Base-by-base conservation (phyloP, 2,888 invertebrate species). In the Latheticus oryzae region DNA sequence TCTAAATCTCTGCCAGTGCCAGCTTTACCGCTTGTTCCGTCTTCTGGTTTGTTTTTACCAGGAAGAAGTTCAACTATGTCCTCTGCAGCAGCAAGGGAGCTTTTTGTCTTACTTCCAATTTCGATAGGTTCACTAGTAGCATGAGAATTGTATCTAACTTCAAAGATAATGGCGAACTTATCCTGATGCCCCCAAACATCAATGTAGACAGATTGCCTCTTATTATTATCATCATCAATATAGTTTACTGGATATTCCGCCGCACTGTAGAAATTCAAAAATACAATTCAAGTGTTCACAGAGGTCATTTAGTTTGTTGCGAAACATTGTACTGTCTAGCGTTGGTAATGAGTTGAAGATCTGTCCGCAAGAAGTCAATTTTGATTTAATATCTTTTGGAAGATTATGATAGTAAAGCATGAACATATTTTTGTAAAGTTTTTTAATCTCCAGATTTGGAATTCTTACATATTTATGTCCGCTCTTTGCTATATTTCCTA, bases 1-100 rank as follows among this genome's bases (percentile, higher is more conserved):
- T 45, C 37, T 45, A 43, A 45, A 47, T 35, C 47, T 48, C 50
- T 50, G 50, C 43, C 50, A 50, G 50, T 50, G 50, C 50, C 50
- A 50, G 42, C 51, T 51, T 51, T 51, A 47, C 51, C 8, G 43
- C 23, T 15, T 3, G 17, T 13, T 51, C 43, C 8, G 43, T 21
- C 51, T 51, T 40, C 23, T 51, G 43, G 3, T 8, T 51, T n/a
- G n/a, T 45, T 51, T 51, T 51, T 51, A 51, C 40, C 51, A 40
- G 42, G 40, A 45, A 40, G 43, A 43, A 43, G 43, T 43, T 26
- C n/a, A 43, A 43, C 43, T 38, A 38, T 17, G 3, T 38, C 38
- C 9, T 47, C 48, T 47, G 48, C 48, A 43, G 48, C 48, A 47
- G 16, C 42, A 40, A 51, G 51, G 40, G 40, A 51, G 51, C 40